These are phyloP conservation scores for Cydia strobilella DNA, from an alignment of 1,140 invertebrate species.

Conservation along the genomic window DNA sequence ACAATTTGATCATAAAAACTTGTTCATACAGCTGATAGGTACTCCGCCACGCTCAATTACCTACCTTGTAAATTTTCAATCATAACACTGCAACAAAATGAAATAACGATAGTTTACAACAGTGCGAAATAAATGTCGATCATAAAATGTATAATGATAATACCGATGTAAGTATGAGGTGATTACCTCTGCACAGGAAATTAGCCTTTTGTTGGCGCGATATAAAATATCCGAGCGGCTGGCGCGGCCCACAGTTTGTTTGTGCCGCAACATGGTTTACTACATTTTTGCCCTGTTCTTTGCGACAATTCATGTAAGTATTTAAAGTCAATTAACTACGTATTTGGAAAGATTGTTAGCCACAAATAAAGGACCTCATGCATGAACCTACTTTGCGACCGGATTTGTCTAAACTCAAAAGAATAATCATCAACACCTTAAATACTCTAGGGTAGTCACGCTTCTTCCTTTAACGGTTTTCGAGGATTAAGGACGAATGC, in stretches of 20 bases:
- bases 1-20: too few relatives aligned
- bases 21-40: too few relatives aligned
- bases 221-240: slow-evolving; percentile 3
- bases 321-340: not conserved
- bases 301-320: not conserved
- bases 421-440: too few relatives aligned
- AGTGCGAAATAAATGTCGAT: not conserved
- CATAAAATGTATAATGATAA: slow-evolving; percentile 11
- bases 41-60: not conserved
- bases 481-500: too few relatives aligned
- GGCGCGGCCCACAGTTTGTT: slow-evolving; percentile 11
- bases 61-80: not conserved
- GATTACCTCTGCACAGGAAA: slow-evolving; percentile 17
- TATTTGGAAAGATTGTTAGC: not conserved
- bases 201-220: not conserved
- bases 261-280: slow-evolving; percentile 2
- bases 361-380: too few relatives aligned
- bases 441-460: too few relatives aligned
- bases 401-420: too few relatives aligned
- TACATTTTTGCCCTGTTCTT: slow-evolving; percentile 6
- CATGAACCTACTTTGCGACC: too few relatives aligned
- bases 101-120: slow-evolving; percentile 25
- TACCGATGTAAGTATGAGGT: slow-evolving; percentile 4
- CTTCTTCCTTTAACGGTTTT: too few relatives aligned
- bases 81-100: not conserved